A percentile compares a stretch with the other conserved stretches of the same genome.
phyloP scores from a whole-genome alignment of 2,888 invertebrate species.

The Melanostoma mellinum region DNA sequence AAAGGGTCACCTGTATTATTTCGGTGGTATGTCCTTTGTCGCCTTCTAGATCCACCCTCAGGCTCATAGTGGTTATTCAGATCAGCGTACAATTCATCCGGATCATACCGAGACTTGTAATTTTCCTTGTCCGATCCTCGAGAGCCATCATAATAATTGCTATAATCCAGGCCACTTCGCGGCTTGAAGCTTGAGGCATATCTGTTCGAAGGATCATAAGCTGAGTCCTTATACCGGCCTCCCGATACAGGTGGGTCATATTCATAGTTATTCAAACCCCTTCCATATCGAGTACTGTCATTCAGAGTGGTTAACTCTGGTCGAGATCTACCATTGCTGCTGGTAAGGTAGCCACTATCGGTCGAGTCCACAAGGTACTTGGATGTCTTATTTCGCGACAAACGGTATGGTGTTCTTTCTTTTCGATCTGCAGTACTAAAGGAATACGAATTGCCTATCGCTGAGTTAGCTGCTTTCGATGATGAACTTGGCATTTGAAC shows the following conservation, averaged over 20 bases:
- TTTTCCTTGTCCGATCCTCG: conserved; percentile 75
- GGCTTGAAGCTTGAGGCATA: conserved; percentile 75
- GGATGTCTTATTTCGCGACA: conserved; percentile 77
- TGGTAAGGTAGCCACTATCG: conserved; percentile 79
- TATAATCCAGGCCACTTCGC: conserved; percentile 74
- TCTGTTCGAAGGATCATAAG: conserved; percentile 76
- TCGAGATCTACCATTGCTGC: conserved; percentile 74
- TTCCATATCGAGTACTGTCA: conserved; percentile 77
- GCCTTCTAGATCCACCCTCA: conserved; percentile 57
- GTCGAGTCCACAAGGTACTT: conserved; percentile 78
- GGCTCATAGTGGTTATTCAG: conserved; percentile 74
- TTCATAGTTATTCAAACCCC: conserved; percentile 74
- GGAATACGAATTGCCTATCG: conserved; percentile 84
- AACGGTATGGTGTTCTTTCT: conserved; percentile 80
- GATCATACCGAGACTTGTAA: conserved; percentile 77
- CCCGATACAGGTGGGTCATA: conserved; percentile 71
- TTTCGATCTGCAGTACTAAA: conserved; percentile 83
- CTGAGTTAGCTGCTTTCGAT: conserved; percentile 82
- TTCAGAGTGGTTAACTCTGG: conserved; percentile 76
- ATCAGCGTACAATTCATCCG: conserved; percentile 75
- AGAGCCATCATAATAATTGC: conserved; percentile 76
- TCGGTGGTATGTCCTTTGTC: conserved; percentile 77
- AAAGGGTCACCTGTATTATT: conserved; percentile 75
- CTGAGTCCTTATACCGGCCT: conserved; percentile 78
- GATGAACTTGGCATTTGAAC: conserved; percentile 89